Evolutionary conservation across 23 tunicate genomes (phyloP).

Genomic region (Styela clava): DNA sequence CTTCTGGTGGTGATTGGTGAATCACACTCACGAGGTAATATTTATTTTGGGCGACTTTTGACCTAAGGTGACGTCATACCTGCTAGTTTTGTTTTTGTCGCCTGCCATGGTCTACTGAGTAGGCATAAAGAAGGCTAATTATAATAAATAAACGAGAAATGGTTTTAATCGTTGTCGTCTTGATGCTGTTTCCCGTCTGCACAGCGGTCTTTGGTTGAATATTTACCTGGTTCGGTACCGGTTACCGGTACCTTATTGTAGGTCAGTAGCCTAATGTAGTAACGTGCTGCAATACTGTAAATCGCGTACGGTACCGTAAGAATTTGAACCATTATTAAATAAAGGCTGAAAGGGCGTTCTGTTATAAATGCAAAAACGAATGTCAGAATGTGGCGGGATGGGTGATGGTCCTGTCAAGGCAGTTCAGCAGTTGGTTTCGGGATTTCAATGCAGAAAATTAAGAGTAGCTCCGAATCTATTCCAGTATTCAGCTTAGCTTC

Average conservation of each 20-base stretch:
- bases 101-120: not conserved
- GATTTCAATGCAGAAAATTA: no score
- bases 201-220: not conserved
- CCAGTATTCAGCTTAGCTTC: no score
- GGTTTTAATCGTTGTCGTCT: not conserved
- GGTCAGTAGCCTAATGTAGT: not conserved
- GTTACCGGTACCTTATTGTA: not conserved
- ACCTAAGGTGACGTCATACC: slow-evolving; percentile 13
- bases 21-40: not conserved
- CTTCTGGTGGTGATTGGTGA: no score
- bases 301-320: no score
- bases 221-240: not conserved
- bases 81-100: slow-evolving; percentile 22
- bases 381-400: no score
- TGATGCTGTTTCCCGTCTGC: not conserved
- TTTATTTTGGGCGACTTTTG: not conserved
- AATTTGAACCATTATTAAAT: no score
- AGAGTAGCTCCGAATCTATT: no score
- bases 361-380: no score
- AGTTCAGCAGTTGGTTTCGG: no score
- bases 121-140: not conserved
- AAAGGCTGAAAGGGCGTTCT: no score
- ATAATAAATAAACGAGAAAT: not conserved
- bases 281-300: no score
- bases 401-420: no score